Evolutionary conservation across 2,888 invertebrate genomes (phyloP), one percentile per base, ranked within the genome.

Genomic region (Lumbricus terrestris): DNA sequence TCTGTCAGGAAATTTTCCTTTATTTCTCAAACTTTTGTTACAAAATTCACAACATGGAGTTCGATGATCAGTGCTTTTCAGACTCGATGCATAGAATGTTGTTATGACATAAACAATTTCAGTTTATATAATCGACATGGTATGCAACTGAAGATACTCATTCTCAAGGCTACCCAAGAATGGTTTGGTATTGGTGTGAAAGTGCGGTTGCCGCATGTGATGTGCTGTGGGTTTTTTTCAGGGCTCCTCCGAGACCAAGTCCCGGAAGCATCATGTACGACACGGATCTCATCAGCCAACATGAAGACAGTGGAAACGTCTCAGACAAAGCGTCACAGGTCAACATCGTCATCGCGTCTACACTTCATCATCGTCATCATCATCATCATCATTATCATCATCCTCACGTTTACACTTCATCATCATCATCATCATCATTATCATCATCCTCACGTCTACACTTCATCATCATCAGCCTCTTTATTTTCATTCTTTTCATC

Each of bases 181-280:
- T n/a, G n/a, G n/a, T n/a, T n/a, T n/a, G n/a, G n/a, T n/a, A n/a
- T 6, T 69, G 69, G n/a, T n/a, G 69, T n/a, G n/a, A 69, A n/a
- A 69, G n/a, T 69, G 29, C n/a, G n/a, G 69, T 69, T 69, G 69
- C n/a, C 69, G n/a, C n/a, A n/a, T n/a, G n/a, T n/a, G n/a, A n/a
- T n/a, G n/a, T 15, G 8, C 35, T 35, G 34, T 85, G 15, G 33
- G 6, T 82, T 82, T n/a, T 85, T 85, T 6, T 34, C 85, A 85
- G 94, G 92, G 97, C 97, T 38, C 98, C 98, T 1, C 99, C 98
- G 35, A 96, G 98, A 37, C 98, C 98, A 0, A 97, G 98, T 54
- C 98, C 98, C 16, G 98, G 98, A 82, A 98, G 98, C 91, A 98
- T 98, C 90, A 91, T 91, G 83, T 92, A 92, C 90, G 91, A 92